Evolutionary conservation across 2,797 vertebrate genomes (phyloP).

Genomic region (Acanthis flammea): DNA sequence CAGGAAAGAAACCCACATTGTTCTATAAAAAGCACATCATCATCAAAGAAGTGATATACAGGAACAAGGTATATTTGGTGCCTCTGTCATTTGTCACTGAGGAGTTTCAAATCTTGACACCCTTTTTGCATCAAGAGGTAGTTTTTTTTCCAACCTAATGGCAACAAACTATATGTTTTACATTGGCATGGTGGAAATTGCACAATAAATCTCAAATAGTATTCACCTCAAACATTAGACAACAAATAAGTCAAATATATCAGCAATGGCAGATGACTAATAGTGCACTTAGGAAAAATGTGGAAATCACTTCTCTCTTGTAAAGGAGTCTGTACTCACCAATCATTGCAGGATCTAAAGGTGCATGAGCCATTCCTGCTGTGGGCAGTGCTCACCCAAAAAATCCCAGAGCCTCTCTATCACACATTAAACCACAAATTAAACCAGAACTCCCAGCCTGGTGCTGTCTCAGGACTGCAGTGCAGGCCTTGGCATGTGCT

Average conservation of each 20-base stretch:
- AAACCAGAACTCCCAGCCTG: background rate
- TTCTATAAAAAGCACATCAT: constrained; percentile 61
- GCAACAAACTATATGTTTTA: constrained; percentile 53
- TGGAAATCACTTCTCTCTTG: constrained; percentile 46
- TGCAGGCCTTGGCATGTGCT: background rate
- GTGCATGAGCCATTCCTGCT: constrained; percentile 1
- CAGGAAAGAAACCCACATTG: constrained; percentile 50
- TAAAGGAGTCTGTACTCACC: constrained; percentile 33
- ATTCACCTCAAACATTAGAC: constrained; percentile 48
- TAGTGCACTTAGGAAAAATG: constrained; percentile 13
- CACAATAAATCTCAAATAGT: constrained; percentile 70
- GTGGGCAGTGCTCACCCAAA: background rate
- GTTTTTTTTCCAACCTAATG: constrained; percentile 28
- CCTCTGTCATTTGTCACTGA: constrained; percentile 59
- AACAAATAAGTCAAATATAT: constrained; percentile 63
- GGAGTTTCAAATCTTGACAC: constrained; percentile 63
- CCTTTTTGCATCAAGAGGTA: constrained; percentile 55
- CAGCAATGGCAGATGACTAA: constrained; percentile 56
- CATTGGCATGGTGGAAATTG: constrained; percentile 60
- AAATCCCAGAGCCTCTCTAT: constrained; percentile 28
- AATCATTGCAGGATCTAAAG: constrained; percentile 46
- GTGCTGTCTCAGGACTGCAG: background rate
- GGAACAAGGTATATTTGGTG: constrained; percentile 5
- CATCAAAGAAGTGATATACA: constrained; percentile 38
- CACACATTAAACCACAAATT: background rate